Evolutionary conservation across 2,888 invertebrate genomes (phyloP).

Genomic region (Drosophila anceps): DNA sequence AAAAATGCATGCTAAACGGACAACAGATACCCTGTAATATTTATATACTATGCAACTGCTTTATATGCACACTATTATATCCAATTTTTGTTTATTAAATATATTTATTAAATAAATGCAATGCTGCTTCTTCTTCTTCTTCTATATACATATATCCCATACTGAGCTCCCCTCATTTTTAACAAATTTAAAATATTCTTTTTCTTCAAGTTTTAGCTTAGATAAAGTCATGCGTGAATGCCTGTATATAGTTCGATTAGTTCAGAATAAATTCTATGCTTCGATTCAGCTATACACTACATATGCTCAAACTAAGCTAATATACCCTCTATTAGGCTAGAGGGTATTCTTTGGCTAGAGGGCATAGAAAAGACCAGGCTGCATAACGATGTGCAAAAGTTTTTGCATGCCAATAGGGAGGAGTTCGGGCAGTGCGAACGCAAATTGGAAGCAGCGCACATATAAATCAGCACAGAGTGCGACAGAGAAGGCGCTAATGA

Average conservation of each 20-base stretch:
- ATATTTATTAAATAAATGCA: too few relatives aligned
- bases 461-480: constrained; percentile 22
- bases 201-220: neutral
- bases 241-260: neutral
- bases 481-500: constrained; percentile 2
- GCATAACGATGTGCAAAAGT: constrained; percentile 67
- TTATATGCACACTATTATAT: neutral
- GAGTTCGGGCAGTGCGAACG: constrained; percentile 34
- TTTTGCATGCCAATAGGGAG: constrained; percentile 51
- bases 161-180: neutral
- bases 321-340: neutral
- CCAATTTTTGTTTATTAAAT: too few relatives aligned
- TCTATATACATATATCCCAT: neutral
- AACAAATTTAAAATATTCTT: neutral
- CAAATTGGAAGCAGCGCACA: constrained; percentile 37
- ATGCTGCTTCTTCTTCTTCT: neutral
- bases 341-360: neutral
- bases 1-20: neutral
- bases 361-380: constrained; percentile 43
- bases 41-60: too few relatives aligned
- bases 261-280: neutral
- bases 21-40: neutral
- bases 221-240: neutral
- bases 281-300: too few relatives aligned
- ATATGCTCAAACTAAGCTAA: neutral